Evolutionary conservation across 2,888 invertebrate genomes (phyloP), one percentile per base, ranked within the genome.

Genomic region (Dicycla oo): DNA sequence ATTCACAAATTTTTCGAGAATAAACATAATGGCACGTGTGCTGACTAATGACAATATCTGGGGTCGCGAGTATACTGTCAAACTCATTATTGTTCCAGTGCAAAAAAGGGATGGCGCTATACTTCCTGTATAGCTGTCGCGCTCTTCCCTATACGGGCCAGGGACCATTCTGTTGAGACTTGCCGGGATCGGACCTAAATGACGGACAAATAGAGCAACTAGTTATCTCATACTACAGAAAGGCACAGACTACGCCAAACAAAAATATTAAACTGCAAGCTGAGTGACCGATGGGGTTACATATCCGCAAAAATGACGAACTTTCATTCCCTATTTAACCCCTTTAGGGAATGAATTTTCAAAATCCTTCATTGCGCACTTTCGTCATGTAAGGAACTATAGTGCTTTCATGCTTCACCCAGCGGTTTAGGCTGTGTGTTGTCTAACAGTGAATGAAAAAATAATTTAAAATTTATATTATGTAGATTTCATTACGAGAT

Each of bases 401-500:
- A 15, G 15, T 15, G 43, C 15, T 43, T 15, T 43, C 15, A 43
- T 43, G 15, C 43, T 43, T 45, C 45, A 45, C 45, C 45, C 45
- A 45, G 34, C 34, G 34, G 6, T 5, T 34, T 6, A 18, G 18
- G 18, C 45, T 45, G 51, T 11, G 23, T 23, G 13, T 51, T 23
- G 5, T 51, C 23, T 23, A 10, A 13, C 13, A 15, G 6, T 51
- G 23, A 51, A 51, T 15, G 13, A 11, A 23, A 4, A 5, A 43
- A 43, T 34, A 38, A 34, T 49, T n/a, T 5, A 51, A 51, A 0
- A 51, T 23, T 51, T 51, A 13, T n/a, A 38, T 15, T 23, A 15
- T 4, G 7, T 26, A 45, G n/a, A 30, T 54, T 20, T 34, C 34
- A 68, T 57, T 71, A 82, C 81, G 38, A 38, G 38, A 38, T 6